phyloP scores from a whole-genome alignment of 2,797 vertebrate genomes.

The Rhyacichthys aspro region DNA sequence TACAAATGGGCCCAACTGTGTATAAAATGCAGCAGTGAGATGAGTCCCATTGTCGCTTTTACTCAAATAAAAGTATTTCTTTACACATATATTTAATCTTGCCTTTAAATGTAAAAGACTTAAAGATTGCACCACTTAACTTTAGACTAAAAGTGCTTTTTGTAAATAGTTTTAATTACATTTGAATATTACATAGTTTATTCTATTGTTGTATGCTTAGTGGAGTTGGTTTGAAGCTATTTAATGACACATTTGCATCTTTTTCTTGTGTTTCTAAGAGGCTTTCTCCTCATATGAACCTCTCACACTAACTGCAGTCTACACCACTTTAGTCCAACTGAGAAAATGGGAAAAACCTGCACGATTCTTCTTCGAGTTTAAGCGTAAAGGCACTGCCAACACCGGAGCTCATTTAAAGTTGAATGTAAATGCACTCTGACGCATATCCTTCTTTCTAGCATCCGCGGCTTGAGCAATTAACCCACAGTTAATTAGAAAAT shows the following conservation, averaged over 20 bases:
- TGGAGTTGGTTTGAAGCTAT: too few species aligned
- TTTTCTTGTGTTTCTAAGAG: too few species aligned
- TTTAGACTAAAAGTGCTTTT: background rate
- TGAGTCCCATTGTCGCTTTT: too few species aligned
- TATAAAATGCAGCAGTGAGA: too few species aligned
- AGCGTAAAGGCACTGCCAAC: background rate
- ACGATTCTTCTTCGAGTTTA: background rate
- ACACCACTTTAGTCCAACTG: background rate
- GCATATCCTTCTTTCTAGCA: constrained; percentile 47
- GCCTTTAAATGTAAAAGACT: too few species aligned
- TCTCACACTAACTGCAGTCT: background rate
- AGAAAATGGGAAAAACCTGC: background rate
- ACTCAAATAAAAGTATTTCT: too few species aligned
- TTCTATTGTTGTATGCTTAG: too few species aligned
- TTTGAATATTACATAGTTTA: too few species aligned
- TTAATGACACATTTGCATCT: too few species aligned
- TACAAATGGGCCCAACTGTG: too few species aligned
- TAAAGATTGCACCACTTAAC: background rate
- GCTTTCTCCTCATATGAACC: background rate
- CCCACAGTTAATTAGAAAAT: constrained; percentile 77
- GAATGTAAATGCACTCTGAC: constrained; percentile 42
- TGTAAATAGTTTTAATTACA: too few species aligned
- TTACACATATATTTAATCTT: too few species aligned
- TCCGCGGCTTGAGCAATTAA: constrained; percentile 69
- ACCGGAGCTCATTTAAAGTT: constrained; percentile 30